These are phyloP conservation scores for Penaeus japonicus DNA, from an alignment of 1,140 invertebrate genomes.

Conservation along the genomic window DNA sequence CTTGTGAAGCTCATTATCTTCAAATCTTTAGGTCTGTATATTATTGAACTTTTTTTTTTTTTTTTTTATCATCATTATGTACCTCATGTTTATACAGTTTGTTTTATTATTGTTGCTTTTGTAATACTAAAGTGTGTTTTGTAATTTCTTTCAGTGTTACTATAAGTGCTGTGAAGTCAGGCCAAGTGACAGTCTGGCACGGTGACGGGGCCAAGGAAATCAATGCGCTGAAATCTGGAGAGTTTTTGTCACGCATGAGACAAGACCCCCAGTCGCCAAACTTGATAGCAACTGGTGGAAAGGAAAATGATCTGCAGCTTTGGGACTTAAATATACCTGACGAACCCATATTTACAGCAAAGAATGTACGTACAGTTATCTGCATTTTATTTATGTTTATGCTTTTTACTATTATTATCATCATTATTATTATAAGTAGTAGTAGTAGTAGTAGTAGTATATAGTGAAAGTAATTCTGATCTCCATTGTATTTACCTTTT, in stretches of 20 bases:
- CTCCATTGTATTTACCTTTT: too few relatives aligned
- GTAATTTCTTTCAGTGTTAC: constrained; percentile 59
- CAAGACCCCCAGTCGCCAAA: constrained; percentile 64
- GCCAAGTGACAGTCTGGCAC: constrained; percentile 69
- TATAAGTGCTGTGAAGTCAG: constrained; percentile 69
- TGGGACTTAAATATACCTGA: constrained; percentile 72
- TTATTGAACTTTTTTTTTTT: too few relatives aligned
- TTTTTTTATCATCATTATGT: not conserved
- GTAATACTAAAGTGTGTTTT: constrained; percentile 47
- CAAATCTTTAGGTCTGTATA: too few relatives aligned
- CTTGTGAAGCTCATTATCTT: too few relatives aligned
- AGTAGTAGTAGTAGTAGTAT: too few relatives aligned
- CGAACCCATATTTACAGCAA: constrained; percentile 72
- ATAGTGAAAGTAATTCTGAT: too few relatives aligned
- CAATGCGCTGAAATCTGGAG: constrained; percentile 61
- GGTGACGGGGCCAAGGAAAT: constrained; percentile 60
- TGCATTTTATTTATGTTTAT: not conserved
- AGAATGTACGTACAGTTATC: constrained; percentile 70
- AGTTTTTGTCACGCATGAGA: constrained; percentile 68
- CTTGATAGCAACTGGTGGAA: constrained; percentile 75
- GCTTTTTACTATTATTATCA: not conserved
- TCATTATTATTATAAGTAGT: too few relatives aligned
- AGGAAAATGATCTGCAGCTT: constrained; percentile 78
- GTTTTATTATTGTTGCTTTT: too few relatives aligned
- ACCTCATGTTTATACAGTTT: not conserved